These are phyloP conservation scores for Stictonetta naevosa DNA, from an alignment of 2,113 vertebrate species.

Conservation along the genomic window DNA sequence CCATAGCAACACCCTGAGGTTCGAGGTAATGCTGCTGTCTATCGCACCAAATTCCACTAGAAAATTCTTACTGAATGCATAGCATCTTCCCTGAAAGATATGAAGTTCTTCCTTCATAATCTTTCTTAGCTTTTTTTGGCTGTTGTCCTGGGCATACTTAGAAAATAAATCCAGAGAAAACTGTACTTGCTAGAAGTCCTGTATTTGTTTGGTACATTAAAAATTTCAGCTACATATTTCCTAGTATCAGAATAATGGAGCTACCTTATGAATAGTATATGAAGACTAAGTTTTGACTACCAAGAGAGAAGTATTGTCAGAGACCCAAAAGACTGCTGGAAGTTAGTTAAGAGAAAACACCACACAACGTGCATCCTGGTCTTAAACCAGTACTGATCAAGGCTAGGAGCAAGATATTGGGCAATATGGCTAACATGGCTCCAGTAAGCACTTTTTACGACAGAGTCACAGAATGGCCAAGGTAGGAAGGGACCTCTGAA, in stretches of 20 bases:
- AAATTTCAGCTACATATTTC: background rate
- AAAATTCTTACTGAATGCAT: background rate
- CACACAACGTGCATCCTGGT: rapidly evolving
- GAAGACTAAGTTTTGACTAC: background rate
- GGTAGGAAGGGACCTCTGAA: too few relatives aligned
- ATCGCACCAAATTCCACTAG: background rate
- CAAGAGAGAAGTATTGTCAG: too few relatives aligned
- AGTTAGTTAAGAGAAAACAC: background rate
- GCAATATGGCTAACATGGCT: too few relatives aligned
- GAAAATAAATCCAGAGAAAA: background rate
- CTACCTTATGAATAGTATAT: background rate
- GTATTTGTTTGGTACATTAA: background rate
- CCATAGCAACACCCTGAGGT: background rate
- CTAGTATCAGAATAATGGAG: background rate
- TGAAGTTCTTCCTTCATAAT: background rate
- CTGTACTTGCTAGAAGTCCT: background rate
- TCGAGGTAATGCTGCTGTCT: background rate
- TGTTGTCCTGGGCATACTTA: background rate
- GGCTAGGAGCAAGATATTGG: too few relatives aligned
- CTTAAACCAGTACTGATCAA: background rate
- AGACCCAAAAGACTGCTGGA: background rate
- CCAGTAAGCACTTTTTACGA: too few relatives aligned
- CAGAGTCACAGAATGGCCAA: too few relatives aligned
- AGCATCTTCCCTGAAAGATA: background rate
- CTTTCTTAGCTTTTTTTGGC: background rate